Evolutionary conservation across 2,113 vertebrate species (phyloP), one percentile per base, ranked within the genome.

Genomic region (Brachyistius frenatus): DNA sequence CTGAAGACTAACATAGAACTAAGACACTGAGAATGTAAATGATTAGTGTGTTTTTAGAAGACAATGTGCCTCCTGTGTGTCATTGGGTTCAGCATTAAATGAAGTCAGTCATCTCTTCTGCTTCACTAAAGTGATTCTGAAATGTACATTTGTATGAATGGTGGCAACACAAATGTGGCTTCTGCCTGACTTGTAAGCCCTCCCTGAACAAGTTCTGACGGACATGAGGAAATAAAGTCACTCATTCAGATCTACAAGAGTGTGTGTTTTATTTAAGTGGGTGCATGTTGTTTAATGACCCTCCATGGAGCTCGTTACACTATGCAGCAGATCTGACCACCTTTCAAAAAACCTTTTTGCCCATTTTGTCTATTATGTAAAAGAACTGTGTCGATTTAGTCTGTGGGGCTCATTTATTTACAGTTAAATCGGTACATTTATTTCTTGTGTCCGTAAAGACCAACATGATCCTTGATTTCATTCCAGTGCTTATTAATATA

Each of bases 181-280:
- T 46, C 33, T 80, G 62, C 13, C 15, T 64, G 30, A 14, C 8
- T 1, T n/a, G 47, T 50, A 7, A 7, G 41, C 16, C n/a, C 30
- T 75, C 13, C 1, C 8, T 39, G 13, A 64, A 64, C 9, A 78
- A 5, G 31, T 55, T 44, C 11, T 36, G 31, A 16, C 7, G 49
- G 15, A 69, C 37, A 5, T n/a, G n/a, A 73, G 5, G 6, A 74
- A 80, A 87, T 89, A 84, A 85, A 86, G 39, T 5, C 3, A 53
- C 57, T 61, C 16, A 30, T 4, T 58, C 11, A 53, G 16, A 75
- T 33, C 47, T 15, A 2, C 7, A 15, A 16, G 8, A 2, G 54
- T 47, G 13, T 61, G n/a, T 61, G 7, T 16, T 15, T 50, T 50
- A 6, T 50, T 50, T 50, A 16, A 6, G 16, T 23, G 23, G 23